These are phyloP conservation scores for Oceanites oceanicus DNA, from an alignment of 2,113 vertebrate genomes.

Conservation along the genomic window DNA sequence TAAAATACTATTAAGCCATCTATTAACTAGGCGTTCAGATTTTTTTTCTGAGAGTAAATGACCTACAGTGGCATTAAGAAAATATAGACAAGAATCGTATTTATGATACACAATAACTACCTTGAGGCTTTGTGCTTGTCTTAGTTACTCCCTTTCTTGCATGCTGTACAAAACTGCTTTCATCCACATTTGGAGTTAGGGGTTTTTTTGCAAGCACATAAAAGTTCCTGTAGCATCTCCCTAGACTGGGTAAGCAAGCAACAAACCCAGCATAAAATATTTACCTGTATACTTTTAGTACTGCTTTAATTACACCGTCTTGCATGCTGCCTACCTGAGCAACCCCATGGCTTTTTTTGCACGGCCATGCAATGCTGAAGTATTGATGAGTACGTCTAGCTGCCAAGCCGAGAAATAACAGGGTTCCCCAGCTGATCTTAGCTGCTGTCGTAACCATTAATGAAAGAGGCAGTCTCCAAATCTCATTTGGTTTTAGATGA, in stretches of 20 bases:
- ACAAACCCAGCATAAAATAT: not conserved
- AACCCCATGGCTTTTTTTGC: not conserved
- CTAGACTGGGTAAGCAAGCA: not conserved
- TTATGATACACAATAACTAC: not conserved
- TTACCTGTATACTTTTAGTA: not conserved
- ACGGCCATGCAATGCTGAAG: not conserved
- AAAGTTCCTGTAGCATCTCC: not conserved
- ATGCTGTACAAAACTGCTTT: not conserved
- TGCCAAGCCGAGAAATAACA: not conserved
- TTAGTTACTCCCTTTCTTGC: not conserved
- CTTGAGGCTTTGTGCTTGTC: not conserved
- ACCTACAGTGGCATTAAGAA: not conserved
- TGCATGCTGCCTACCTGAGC: not conserved
- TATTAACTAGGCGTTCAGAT: not conserved
- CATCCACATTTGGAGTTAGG: not conserved
- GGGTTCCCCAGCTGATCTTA: not conserved
- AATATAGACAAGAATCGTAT: not conserved
- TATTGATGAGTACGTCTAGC: not conserved
- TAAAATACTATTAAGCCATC: not conserved
- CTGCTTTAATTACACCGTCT: not conserved
- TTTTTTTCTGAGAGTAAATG: not conserved
- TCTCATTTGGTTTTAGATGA: not conserved
- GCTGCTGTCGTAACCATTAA: not conserved
- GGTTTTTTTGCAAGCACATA: not conserved
- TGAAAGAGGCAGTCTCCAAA: slow-evolving; percentile 1